phyloP scores from a whole-genome alignment of 2,888 invertebrate genomes.

The Apamea anceps region DNA sequence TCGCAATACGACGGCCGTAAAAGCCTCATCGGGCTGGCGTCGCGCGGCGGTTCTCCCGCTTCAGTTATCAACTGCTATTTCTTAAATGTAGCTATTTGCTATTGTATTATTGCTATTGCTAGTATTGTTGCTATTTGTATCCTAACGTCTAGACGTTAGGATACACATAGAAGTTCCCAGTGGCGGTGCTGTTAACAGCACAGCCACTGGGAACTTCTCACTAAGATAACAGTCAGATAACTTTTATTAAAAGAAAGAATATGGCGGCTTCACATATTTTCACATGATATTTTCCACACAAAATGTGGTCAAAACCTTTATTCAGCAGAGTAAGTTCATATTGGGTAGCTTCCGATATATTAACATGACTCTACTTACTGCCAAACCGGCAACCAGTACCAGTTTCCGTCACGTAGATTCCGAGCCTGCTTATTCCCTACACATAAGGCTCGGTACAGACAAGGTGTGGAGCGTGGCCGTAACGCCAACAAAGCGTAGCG shows the following conservation, averaged over 20 bases:
- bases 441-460: constrained; percentile 92
- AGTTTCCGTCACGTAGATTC: constrained; percentile 87
- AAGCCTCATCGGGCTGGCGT: background rate
- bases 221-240: background rate
- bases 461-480: constrained; percentile 89
- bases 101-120: too few species aligned
- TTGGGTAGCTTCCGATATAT: background rate
- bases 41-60: background rate
- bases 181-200: background rate
- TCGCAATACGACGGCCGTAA: background rate
- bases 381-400: constrained; percentile 94
- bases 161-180: too few species aligned
- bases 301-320: background rate
- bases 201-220: background rate
- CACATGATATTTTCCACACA: background rate
- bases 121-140: too few species aligned
- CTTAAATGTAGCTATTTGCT: background rate
- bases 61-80: background rate
- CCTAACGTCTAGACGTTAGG: background rate
- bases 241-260: background rate
- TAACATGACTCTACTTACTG: constrained; percentile 88
- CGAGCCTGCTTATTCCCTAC: constrained; percentile 92
- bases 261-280: background rate
- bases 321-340: too few species aligned
- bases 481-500: constrained; percentile 89